phyloP scores from a whole-genome alignment of 2,888 invertebrate genomes.

The Hipparchia semele region DNA sequence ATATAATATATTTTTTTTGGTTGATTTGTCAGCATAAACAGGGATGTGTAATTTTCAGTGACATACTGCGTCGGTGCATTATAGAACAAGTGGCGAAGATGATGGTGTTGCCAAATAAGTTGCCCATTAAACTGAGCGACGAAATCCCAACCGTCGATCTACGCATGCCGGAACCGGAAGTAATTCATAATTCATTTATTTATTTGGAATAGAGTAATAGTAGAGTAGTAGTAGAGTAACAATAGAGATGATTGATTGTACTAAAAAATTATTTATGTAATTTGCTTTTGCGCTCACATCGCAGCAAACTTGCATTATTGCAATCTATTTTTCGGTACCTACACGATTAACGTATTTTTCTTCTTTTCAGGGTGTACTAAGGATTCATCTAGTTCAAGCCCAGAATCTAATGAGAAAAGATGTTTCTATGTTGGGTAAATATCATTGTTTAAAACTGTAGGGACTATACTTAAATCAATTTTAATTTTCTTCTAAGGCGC shows the following conservation, averaged over 20 bases:
- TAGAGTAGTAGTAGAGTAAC: too few species aligned
- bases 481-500: too few species aligned
- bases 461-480: too few species aligned
- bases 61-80: conserved; percentile 93
- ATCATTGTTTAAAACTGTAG: not conserved
- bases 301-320: too few species aligned
- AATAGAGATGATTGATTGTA: too few species aligned
- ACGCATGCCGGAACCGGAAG: conserved; percentile 96
- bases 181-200: not conserved
- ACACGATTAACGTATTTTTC: too few species aligned
- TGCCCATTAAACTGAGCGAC: conserved; percentile 94
- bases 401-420: conserved; percentile 98
- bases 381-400: conserved; percentile 97
- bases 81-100: conserved; percentile 95
- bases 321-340: too few species aligned
- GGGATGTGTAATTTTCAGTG: conserved; percentile 81
- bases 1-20: too few species aligned
- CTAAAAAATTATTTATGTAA: too few species aligned
- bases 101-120: conserved; percentile 98
- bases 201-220: too few species aligned
- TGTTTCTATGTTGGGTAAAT: conserved; percentile 91
- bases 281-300: too few species aligned
- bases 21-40: too few species aligned
- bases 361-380: conserved; percentile 91
- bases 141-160: conserved; percentile 91